phyloP scores from a whole-genome alignment of 2,113 vertebrate species.

The Microcebus ravelobensis region DNA sequence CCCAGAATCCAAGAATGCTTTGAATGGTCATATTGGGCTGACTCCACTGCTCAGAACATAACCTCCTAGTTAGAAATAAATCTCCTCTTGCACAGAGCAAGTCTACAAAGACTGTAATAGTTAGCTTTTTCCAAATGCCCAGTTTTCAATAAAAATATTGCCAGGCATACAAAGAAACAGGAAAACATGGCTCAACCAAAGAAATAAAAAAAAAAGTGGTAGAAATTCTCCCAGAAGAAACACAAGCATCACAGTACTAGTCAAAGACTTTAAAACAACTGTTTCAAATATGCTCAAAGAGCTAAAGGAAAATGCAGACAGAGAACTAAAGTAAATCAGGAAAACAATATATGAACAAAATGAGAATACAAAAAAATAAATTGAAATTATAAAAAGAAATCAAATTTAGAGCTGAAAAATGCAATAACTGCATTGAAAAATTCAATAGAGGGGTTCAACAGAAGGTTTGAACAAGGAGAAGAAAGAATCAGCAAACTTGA shows the following conservation, averaged over 20 bases:
- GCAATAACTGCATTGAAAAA: background rate
- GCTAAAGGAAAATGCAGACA: background rate
- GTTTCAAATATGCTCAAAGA: background rate
- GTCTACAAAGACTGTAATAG: background rate
- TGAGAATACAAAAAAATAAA: background rate
- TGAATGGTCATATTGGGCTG: background rate
- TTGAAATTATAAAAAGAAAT: background rate
- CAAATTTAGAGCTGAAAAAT: background rate
- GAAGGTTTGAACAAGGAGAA: background rate
- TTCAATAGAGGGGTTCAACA: background rate
- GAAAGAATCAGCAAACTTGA: background rate
- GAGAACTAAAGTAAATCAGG: background rate
- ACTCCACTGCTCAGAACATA: background rate
- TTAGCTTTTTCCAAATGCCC: background rate
- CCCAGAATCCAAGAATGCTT: background rate
- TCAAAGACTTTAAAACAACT: background rate
- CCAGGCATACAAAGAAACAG: background rate
- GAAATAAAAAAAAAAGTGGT: background rate
- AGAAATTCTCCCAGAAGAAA: background rate
- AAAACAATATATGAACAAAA: background rate
- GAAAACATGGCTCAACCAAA: background rate
- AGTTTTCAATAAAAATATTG: background rate
- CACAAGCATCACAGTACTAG: background rate
- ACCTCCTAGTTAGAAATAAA: background rate
- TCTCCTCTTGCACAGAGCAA: background rate